Conservation (phyloP, 2,113 vertebrate genomes). For the Stigmatopora nigra region DNA sequence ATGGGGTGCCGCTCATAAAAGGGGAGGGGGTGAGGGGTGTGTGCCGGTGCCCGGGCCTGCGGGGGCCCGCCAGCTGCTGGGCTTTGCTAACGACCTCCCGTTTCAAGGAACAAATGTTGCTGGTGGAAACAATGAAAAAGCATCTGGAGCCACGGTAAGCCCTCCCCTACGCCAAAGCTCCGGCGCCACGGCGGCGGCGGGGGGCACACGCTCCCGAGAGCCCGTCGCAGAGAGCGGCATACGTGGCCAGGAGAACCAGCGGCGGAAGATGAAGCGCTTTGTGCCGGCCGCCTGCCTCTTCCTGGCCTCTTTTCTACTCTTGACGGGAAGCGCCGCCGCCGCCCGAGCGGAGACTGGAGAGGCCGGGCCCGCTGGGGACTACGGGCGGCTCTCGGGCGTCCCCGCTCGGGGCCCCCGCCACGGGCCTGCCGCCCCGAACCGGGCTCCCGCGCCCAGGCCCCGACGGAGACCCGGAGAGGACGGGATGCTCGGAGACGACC, state of each 20-base stretch:
- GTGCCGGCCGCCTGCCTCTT: slow-evolving; percentile 37
- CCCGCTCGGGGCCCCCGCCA: slow-evolving; percentile 79
- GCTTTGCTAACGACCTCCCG: too few relatives aligned
- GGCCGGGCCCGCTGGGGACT: slow-evolving; percentile 41
- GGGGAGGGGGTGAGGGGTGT: too few relatives aligned
- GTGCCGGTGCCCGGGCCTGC: too few relatives aligned
- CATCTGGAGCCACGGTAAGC: background rate
- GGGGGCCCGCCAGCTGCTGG: too few relatives aligned
- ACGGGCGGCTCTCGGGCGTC: slow-evolving; percentile 83
- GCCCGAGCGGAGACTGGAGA: slow-evolving; percentile 45
- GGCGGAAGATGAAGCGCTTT: background rate
- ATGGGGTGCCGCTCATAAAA: too few relatives aligned
- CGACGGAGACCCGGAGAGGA: slow-evolving; percentile 52
- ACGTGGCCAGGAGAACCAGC: background rate
- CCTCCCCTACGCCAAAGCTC: background rate
- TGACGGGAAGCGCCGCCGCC: slow-evolving; percentile 37
- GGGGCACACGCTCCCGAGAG: background rate
- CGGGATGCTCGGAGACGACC: slow-evolving; percentile 84
- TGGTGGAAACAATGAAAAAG: too few relatives aligned
- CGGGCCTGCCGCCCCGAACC: slow-evolving; percentile 66
- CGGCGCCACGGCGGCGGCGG: background rate
- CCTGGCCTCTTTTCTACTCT: slow-evolving; percentile 60
- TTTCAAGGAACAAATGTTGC: too few relatives aligned
- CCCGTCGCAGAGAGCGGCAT: background rate
- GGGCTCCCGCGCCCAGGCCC: background rate